phyloP scores from a whole-genome alignment of 1,140 invertebrate genomes.

The Zophobas atratus region DNA sequence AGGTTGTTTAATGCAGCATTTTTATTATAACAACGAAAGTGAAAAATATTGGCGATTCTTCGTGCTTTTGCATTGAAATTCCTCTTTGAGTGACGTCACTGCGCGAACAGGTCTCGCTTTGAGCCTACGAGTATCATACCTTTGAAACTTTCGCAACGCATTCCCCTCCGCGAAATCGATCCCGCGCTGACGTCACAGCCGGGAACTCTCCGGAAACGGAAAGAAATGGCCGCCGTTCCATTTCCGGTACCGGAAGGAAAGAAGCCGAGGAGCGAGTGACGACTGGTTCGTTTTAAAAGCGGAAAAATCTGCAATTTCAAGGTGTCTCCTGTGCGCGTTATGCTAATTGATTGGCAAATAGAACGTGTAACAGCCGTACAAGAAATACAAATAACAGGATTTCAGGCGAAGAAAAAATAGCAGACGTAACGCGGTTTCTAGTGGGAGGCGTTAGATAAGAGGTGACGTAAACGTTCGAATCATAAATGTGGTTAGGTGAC shows the following conservation, averaged over 20 bases:
- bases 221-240: constrained; percentile 49
- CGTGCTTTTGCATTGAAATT: too few relatives aligned
- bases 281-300: not conserved
- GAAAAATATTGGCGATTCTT: too few relatives aligned
- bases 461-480: constrained; percentile 27
- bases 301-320: constrained; percentile 21
- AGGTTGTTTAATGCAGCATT: too few relatives aligned
- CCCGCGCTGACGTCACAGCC: constrained; percentile 27
- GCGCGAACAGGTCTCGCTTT: too few relatives aligned
- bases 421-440: constrained; percentile 15
- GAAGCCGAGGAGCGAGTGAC: constrained; percentile 5
- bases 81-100: too few relatives aligned
- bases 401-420: constrained; percentile 9
- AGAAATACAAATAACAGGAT: constrained; percentile 42
- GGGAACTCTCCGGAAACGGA: constrained; percentile 32
- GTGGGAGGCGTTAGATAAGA: constrained; percentile 37
- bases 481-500: constrained; percentile 27
- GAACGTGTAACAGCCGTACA: constrained; percentile 22
- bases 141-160: not conserved
- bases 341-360: constrained; percentile 26
- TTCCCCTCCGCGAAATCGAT: not conserved
- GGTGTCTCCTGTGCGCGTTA: constrained; percentile 11
- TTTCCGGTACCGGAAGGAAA: constrained; percentile 45
- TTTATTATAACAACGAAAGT: too few relatives aligned
- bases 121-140: too few relatives aligned